These are phyloP conservation scores for Gulo gulo DNA, from an alignment of 2,113 vertebrate species.

Conservation along the genomic window DNA sequence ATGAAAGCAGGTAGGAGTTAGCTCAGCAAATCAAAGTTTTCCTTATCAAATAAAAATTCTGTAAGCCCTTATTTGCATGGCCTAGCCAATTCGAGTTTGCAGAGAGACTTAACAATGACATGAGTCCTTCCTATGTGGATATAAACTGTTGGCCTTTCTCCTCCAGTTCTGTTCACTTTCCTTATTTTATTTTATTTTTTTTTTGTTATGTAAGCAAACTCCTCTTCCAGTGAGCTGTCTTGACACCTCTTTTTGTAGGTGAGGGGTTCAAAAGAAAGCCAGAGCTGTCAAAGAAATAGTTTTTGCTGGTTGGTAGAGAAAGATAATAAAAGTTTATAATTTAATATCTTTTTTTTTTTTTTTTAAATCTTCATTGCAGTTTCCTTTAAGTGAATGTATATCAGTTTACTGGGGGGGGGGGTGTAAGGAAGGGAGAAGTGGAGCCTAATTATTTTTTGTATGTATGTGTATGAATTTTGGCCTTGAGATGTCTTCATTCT, in stretches of 20 bases:
- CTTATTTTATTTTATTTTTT: not conserved
- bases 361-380: not conserved
- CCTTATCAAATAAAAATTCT: not conserved
- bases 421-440: not conserved
- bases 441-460: not conserved
- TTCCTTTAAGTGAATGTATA: not conserved
- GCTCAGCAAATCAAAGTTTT: not conserved
- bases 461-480: not conserved
- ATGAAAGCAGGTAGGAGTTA: not conserved
- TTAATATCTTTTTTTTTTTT: not conserved
- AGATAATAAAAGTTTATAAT: not conserved
- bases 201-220: not conserved
- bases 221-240: not conserved
- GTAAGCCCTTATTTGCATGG: not conserved
- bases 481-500: not conserved
- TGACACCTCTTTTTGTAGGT: not conserved
- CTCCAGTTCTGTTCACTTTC: not conserved
- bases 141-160: accelerated
- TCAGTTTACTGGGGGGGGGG: not conserved
- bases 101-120: not conserved
- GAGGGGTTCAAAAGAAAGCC: not conserved
- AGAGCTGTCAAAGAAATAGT: not conserved
- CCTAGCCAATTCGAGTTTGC: not conserved
- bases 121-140: not conserved
- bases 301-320: not conserved